Evolutionary conservation across 2,113 vertebrate genomes (phyloP).

Genomic region (Sebastes schlegelii): DNA sequence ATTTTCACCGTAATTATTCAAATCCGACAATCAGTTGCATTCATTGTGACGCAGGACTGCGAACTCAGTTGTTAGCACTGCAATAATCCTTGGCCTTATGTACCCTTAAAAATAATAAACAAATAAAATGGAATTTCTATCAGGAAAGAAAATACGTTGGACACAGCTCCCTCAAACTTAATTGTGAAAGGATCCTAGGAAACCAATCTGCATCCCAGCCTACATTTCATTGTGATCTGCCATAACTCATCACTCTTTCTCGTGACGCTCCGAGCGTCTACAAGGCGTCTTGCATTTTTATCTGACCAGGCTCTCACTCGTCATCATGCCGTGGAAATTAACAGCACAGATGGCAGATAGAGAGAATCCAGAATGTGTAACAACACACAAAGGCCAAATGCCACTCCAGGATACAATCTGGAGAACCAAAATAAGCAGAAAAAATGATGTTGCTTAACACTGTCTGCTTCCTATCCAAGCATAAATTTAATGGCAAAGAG

Average conservation of each 20-base stretch:
- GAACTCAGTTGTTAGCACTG: neutral
- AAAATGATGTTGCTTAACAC: neutral
- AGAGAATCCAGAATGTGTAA: neutral
- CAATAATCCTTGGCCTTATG: no score
- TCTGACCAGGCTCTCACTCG: neutral
- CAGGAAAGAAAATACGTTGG: neutral
- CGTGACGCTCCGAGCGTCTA: neutral
- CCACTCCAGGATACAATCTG: neutral
- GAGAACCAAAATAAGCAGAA: neutral
- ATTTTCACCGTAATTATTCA: no score
- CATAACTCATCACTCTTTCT: neutral
- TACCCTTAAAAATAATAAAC: no score
- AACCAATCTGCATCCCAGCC: no score
- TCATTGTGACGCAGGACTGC: neutral
- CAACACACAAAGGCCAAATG: neutral
- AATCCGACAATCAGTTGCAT: no score
- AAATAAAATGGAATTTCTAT: neutral
- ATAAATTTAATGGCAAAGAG: neutral
- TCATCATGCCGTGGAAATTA: conserved; percentile 3
- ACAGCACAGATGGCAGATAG: conserved; percentile 1
- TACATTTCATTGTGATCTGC: neutral
- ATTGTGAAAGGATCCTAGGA: neutral
- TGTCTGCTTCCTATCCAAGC: conserved; percentile 1
- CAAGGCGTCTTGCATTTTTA: neutral
- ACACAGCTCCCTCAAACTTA: neutral